phyloP scores from a whole-genome alignment of 2,888 invertebrate genomes.

The Calameuta pallipes region DNA sequence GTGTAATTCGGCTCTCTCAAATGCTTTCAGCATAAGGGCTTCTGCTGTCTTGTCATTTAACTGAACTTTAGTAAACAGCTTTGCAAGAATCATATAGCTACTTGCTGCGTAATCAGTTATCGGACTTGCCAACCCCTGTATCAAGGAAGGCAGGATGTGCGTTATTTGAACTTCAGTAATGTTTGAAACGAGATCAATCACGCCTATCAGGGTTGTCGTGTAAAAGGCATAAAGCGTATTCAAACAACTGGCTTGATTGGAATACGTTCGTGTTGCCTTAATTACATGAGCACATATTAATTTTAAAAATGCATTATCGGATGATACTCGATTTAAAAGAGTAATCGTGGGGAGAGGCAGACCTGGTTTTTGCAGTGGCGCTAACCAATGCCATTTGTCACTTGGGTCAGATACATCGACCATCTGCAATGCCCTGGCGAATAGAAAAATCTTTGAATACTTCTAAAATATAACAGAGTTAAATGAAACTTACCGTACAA shows the following conservation, averaged over 20 bases:
- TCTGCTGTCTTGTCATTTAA: conserved; percentile 71
- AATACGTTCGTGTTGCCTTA: conserved; percentile 72
- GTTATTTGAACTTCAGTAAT: conserved; percentile 76
- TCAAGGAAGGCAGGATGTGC: conserved; percentile 77
- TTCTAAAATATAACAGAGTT: background rate
- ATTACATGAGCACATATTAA: conserved; percentile 73
- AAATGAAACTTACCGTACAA: conserved; percentile 70
- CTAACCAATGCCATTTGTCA: conserved; percentile 83
- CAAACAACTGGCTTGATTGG: conserved; percentile 71
- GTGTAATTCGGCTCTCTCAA: conserved; percentile 70
- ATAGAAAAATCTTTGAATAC: conserved; percentile 16
- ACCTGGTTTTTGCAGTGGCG: conserved; percentile 79
- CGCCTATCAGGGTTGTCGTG: conserved; percentile 79
- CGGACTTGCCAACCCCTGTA: conserved; percentile 77
- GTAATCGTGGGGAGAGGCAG: conserved; percentile 78
- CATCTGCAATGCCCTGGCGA: conserved; percentile 76
- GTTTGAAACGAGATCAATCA: conserved; percentile 71
- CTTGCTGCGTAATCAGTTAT: conserved; percentile 79
- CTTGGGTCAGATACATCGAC: conserved; percentile 72
- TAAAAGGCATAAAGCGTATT: conserved; percentile 85
- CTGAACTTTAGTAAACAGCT: conserved; percentile 74
- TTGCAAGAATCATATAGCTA: conserved; percentile 79
- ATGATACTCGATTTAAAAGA: conserved; percentile 79
- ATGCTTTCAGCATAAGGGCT: conserved; percentile 72
- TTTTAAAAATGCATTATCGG: conserved; percentile 73